These are phyloP conservation scores for Trypoxylus dichotomus DNA, from an alignment of 1,140 invertebrate genomes.

Conservation along the genomic window DNA sequence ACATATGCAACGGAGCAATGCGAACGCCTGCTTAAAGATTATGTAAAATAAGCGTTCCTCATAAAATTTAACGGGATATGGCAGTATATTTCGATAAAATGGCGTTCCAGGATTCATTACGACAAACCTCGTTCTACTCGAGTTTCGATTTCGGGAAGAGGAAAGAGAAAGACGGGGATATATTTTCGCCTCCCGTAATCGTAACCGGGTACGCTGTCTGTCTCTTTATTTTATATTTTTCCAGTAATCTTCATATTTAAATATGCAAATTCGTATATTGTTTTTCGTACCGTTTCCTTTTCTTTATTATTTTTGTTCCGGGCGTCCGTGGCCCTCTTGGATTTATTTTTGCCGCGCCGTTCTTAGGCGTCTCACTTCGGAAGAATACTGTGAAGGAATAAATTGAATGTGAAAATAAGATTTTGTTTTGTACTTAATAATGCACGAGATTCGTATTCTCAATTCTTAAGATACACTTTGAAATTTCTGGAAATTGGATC, in stretches of 20 bases:
- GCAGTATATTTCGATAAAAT: not conserved
- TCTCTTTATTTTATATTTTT: not conserved
- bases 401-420: not conserved
- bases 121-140: not conserved
- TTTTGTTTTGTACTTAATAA: not conserved
- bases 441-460: not conserved
- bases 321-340: not conserved
- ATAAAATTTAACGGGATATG: not conserved
- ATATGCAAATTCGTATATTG: not conserved
- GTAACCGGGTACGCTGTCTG: not conserved
- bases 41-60: not conserved
- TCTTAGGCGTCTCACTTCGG: not conserved
- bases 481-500: not conserved
- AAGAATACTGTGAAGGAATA: not conserved
- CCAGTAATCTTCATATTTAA: not conserved
- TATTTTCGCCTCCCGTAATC: not conserved
- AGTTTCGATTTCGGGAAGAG: not conserved
- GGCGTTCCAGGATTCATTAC: not conserved
- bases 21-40: not conserved
- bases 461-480: not conserved
- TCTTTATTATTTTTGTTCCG: not conserved
- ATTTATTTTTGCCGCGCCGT: not conserved
- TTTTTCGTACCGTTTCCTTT: not conserved
- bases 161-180: not conserved
- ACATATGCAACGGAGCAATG: not conserved